Percentiles rank a stretch among this genome's conserved stretches.
Evolutionary conservation across 1,140 invertebrate species (phyloP).

Genomic region (Drosophila sp.): DNA sequence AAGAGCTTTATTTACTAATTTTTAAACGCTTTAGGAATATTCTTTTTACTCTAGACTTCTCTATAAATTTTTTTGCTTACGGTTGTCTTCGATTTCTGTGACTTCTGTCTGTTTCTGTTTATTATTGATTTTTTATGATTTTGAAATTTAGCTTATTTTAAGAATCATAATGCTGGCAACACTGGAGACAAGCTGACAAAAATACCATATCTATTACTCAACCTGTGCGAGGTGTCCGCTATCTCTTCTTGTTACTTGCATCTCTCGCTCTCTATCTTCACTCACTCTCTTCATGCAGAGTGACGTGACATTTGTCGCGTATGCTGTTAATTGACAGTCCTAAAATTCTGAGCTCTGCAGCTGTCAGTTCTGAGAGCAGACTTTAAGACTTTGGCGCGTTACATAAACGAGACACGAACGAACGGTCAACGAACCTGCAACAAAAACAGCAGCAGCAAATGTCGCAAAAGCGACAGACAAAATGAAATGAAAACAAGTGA

Average conservation of each 20-base stretch:
- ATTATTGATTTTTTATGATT: too few relatives aligned
- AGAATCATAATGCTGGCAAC: too few relatives aligned
- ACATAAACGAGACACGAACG: slow-evolving; percentile 18
- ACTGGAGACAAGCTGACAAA: slow-evolving; percentile 3
- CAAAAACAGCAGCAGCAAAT: neutral
- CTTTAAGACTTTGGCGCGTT: slow-evolving; percentile 47
- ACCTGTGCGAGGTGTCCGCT: slow-evolving; percentile 21
- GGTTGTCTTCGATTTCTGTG: too few relatives aligned
- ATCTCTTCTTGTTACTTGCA: slow-evolving; percentile 40
- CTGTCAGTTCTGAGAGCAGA: slow-evolving; percentile 8
- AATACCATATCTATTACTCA: slow-evolving; percentile 52
- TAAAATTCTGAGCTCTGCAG: slow-evolving; percentile 52
- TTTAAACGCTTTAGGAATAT: too few relatives aligned
- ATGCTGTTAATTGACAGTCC: slow-evolving; percentile 48
- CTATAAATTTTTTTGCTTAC: too few relatives aligned
- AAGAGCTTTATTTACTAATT: too few relatives aligned
- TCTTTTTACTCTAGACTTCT: too few relatives aligned
- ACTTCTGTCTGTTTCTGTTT: too few relatives aligned
- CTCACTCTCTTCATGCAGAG: slow-evolving; percentile 22
- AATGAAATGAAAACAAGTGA: neutral
- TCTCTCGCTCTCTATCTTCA: slow-evolving; percentile 7
- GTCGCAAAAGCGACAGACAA: too few relatives aligned
- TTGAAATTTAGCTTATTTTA: too few relatives aligned
- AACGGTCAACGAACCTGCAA: slow-evolving; percentile 48
- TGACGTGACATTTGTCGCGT: slow-evolving; percentile 57